phyloP scores from a whole-genome alignment of 2,113 vertebrate species.

The Coptodon rendalli region DNA sequence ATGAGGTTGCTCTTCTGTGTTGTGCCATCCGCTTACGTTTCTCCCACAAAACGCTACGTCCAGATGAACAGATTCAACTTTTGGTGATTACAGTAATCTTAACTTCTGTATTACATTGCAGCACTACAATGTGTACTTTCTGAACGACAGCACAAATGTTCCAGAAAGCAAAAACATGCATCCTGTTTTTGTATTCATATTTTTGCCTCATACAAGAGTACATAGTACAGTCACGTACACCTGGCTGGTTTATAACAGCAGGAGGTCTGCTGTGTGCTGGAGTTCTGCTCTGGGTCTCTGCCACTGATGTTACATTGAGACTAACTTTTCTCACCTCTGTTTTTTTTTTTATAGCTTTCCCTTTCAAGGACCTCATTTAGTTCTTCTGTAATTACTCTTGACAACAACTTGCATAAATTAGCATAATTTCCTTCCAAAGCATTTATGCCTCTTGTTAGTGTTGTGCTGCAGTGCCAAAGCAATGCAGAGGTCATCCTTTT shows the following conservation, averaged over 20 bases:
- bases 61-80: no score
- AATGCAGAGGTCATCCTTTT: not conserved
- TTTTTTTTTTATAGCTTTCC: not conserved
- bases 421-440: not conserved
- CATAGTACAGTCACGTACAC: not conserved
- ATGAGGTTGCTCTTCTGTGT: no score
- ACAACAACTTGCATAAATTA: conserved; percentile 12
- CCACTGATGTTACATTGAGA: not conserved
- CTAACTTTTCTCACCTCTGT: not conserved
- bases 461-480: not conserved
- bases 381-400: not conserved
- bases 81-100: no score
- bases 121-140: not conserved
- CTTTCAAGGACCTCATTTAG: not conserved
- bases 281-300: not conserved
- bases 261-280: not conserved
- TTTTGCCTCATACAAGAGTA: not conserved
- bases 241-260: not conserved
- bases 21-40: no score
- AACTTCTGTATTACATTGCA: not conserved
- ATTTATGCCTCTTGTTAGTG: not conserved
- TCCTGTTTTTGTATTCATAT: not conserved
- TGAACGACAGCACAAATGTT: not conserved
- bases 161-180: not conserved
- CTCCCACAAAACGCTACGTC: no score